A percentile compares a stretch with the other conserved stretches of the same genome.
Evolutionary conservation across 2,797 vertebrate species (phyloP).

Genomic region (Heteromormyrus szaboi): DNA sequence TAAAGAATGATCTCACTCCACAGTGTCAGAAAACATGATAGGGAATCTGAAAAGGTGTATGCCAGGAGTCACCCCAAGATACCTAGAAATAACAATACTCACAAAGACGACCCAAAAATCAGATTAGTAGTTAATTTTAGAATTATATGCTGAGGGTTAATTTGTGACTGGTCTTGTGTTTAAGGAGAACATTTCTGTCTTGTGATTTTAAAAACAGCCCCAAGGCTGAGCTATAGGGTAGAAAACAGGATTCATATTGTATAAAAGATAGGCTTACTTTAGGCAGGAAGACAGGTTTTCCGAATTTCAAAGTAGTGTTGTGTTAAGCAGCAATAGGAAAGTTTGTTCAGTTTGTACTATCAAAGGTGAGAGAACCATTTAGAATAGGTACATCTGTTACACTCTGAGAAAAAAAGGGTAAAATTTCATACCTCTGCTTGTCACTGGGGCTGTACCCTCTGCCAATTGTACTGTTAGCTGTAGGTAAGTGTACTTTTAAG

Average conservation of each 20-base stretch:
- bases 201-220: not conserved
- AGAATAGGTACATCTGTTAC: not conserved
- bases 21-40: not conserved
- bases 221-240: not conserved
- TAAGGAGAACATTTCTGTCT: not conserved
- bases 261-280: not conserved
- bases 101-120: too few relatives aligned
- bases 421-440: too few relatives aligned
- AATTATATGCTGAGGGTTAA: conserved; percentile 27
- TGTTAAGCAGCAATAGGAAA: not conserved
- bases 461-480: too few relatives aligned
- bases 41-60: not conserved
- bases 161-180: not conserved
- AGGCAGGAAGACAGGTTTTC: not conserved
- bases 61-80: not conserved
- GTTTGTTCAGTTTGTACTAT: not conserved
- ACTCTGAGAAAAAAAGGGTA: too few relatives aligned
- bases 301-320: not conserved
- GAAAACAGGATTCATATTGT: not conserved
- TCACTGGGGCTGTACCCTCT: too few relatives aligned
- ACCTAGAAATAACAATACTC: not conserved
- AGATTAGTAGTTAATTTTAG: not conserved
- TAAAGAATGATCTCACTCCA: not conserved
- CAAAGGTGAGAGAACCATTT: not conserved
- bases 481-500: too few relatives aligned